Percentiles rank a stretch among this genome's conserved stretches.
Conservation (phyloP, 2,797 vertebrate species). For the Hyperoplus immaculatus region DNA sequence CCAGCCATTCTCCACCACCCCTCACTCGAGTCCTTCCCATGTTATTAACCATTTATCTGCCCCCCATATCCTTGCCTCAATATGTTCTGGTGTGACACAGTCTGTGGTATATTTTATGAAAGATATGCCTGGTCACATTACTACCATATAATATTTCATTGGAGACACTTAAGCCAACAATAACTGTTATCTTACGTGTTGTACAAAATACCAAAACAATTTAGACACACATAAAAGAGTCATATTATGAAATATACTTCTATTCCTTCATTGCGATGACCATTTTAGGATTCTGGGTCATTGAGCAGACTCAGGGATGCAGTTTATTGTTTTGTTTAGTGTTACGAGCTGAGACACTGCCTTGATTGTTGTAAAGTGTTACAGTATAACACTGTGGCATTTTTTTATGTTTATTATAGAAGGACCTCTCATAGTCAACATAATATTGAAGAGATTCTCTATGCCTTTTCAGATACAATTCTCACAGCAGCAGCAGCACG, state of each 20-base stretch:
- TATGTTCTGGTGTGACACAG: background rate
- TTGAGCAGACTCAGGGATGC: background rate
- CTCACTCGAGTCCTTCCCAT: background rate
- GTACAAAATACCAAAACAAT: background rate
- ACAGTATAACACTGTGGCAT: background rate
- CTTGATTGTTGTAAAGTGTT: background rate
- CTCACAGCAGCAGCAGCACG: background rate
- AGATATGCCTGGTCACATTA: background rate
- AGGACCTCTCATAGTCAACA: background rate
- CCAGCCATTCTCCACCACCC: background rate
- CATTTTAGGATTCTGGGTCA: too few species aligned
- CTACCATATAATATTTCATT: background rate
- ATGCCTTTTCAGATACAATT: background rate
- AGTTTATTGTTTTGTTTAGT: background rate
- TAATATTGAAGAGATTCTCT: background rate
- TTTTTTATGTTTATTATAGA: background rate
- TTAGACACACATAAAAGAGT: background rate
- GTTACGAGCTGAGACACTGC: background rate
- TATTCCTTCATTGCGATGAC: background rate
- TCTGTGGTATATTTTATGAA: background rate
- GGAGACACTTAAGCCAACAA: conserved; percentile 1
- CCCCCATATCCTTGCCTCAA: background rate
- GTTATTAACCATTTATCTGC: conserved; percentile 1
- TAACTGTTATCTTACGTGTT: background rate
- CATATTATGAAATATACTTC: background rate